A percentile compares a stretch with the other conserved stretches of the same genome.
Evolutionary conservation across 2,797 vertebrate genomes (phyloP).

Genomic region (Bradypodion ventrale): DNA sequence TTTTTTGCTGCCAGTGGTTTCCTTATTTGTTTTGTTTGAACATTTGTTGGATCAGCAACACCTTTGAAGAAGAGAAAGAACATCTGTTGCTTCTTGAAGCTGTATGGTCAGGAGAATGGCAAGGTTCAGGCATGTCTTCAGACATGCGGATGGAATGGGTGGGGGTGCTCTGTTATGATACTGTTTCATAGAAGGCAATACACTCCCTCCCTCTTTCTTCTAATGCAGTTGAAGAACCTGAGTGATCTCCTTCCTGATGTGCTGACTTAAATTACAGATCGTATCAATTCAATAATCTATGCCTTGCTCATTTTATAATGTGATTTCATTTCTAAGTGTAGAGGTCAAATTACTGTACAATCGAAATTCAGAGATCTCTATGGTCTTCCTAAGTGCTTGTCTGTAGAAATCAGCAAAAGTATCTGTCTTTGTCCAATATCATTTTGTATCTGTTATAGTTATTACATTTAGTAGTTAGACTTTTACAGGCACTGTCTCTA

Average conservation of each 20-base stretch:
- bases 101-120: background rate
- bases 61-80: background rate
- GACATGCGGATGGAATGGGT: background rate
- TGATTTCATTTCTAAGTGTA: background rate
- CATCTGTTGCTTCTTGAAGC: background rate
- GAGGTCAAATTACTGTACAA: background rate
- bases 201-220: background rate
- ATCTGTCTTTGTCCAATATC: background rate
- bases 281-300: background rate
- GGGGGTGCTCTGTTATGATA: too few species aligned
- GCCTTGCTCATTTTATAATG: background rate
- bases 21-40: background rate
- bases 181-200: background rate
- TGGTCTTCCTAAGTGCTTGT: background rate
- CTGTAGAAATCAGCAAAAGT: background rate
- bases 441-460: background rate
- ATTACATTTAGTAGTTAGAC: background rate
- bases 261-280: background rate
- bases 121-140: background rate
- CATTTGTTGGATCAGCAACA: background rate
- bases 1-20: background rate
- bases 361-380: background rate
- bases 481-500: background rate
- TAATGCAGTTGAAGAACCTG: background rate
- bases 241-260: background rate